Percentiles rank a stretch among this genome's conserved stretches.
Conservation (phyloP, 2,797 vertebrate genomes). For the Cyprinella venusta region DNA sequence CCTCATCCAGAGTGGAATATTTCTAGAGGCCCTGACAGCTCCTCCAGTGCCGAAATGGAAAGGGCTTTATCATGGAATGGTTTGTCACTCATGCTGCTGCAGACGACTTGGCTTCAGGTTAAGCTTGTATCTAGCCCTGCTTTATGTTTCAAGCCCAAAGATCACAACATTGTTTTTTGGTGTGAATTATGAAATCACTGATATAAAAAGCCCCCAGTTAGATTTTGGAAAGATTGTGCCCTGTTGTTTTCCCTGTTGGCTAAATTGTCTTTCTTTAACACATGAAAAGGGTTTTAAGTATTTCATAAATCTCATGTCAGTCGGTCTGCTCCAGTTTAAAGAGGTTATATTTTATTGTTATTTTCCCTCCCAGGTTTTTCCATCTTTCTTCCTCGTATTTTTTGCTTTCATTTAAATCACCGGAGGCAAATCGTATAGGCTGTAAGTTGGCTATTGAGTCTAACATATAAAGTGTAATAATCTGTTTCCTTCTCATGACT, state of each 20-base stretch:
- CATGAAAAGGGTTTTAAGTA: conserved; percentile 10
- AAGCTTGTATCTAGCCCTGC: conserved; percentile 56
- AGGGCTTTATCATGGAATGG: conserved; percentile 74
- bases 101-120: conserved; percentile 51
- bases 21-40: conserved; percentile 66
- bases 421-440: not conserved
- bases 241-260: conserved; percentile 20
- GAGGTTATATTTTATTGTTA: conserved; percentile 12
- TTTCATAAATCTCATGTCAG: conserved; percentile 29
- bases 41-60: conserved; percentile 70
- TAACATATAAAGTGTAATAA: conserved; percentile 4
- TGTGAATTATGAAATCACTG: conserved; percentile 51
- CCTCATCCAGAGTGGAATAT: conserved; percentile 68
- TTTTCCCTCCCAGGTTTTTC: not conserved
- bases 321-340: not conserved
- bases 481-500: not conserved
- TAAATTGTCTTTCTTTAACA: conserved; percentile 15
- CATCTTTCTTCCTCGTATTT: not conserved
- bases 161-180: conserved; percentile 59
- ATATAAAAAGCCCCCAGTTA: conserved; percentile 29
- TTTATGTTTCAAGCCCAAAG: conserved; percentile 61
- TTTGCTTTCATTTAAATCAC: not conserved
- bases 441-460: not conserved
- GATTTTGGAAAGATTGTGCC: conserved; percentile 24
- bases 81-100: conserved; percentile 70